Evolutionary conservation across 2,888 invertebrate genomes (phyloP).

Genomic region (Trichogramma dendrolimi): DNA sequence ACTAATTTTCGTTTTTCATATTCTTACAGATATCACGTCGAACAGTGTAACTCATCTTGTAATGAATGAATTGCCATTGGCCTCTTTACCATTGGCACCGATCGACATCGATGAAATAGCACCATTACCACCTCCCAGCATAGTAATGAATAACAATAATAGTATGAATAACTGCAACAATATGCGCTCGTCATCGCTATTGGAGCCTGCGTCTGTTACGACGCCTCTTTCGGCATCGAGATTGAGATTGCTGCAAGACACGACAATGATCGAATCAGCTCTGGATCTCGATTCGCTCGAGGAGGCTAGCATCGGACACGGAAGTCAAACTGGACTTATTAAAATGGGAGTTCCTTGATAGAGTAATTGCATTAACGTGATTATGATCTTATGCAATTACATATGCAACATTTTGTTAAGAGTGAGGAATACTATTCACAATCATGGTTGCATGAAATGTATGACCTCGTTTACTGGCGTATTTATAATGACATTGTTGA

Average conservation of each 20-base stretch:
- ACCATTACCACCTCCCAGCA: constrained; percentile 42
- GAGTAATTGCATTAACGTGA: background rate
- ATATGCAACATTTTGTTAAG: too few species aligned
- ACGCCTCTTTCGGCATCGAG: constrained; percentile 61
- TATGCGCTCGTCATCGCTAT: constrained; percentile 37
- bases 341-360: constrained; percentile 56
- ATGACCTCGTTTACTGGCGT: too few species aligned
- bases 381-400: too few species aligned
- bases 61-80: constrained; percentile 62
- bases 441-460: too few species aligned
- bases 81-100: constrained; percentile 53
- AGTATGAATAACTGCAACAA: too few species aligned
- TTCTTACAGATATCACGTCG: constrained; percentile 59
- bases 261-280: constrained; percentile 87
- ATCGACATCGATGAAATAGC: constrained; percentile 51
- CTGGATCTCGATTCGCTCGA: constrained; percentile 83
- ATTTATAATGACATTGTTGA: too few species aligned
- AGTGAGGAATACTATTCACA: too few species aligned
- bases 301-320: constrained; percentile 66
- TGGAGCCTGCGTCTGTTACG: constrained; percentile 42
- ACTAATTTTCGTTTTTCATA: background rate
- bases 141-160: background rate
- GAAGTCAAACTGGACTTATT: constrained; percentile 65
- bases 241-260: constrained; percentile 75
- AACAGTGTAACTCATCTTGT: constrained; percentile 66